Percentiles rank a stretch among this genome's conserved stretches.
These are phyloP conservation scores for Temnothorax longispinosus DNA, from an alignment of 1,140 invertebrate genomes.

Conservation along the genomic window DNA sequence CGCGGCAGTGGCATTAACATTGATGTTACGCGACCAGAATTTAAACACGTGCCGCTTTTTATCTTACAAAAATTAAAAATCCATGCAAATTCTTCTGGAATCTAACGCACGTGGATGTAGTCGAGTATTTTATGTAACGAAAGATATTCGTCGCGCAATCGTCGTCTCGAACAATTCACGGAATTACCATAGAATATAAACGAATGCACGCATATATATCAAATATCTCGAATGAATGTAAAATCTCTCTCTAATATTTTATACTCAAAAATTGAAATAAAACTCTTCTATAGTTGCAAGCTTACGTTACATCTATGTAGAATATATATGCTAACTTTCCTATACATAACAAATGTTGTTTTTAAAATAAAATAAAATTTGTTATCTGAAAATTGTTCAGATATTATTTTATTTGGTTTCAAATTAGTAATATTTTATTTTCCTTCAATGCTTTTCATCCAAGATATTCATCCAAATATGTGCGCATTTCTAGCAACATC, in stretches of 20 bases:
- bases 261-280: neutral
- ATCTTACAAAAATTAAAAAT: slow-evolving; percentile 12
- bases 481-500: neutral
- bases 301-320: neutral
- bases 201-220: neutral
- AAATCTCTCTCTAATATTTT: neutral
- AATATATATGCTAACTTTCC: neutral
- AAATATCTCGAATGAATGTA: neutral
- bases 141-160: slow-evolving; percentile 15
- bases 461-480: slow-evolving; percentile 9
- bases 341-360: neutral
- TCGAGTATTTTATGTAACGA: neutral
- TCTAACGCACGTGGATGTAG: slow-evolving; percentile 1
- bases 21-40: slow-evolving; percentile 15
- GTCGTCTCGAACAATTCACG: slow-evolving; percentile 40
- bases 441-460: neutral
- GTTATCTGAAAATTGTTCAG: neutral
- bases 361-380: neutral
- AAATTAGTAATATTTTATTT: neutral
- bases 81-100: neutral
- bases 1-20: slow-evolving; percentile 1
- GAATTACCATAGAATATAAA: neutral
- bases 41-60: slow-evolving; percentile 15
- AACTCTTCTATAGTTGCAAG: neutral
- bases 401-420: neutral